Evolutionary conservation across 2,797 vertebrate genomes (phyloP).

Genomic region (Erpetoichthys calabaricus): DNA sequence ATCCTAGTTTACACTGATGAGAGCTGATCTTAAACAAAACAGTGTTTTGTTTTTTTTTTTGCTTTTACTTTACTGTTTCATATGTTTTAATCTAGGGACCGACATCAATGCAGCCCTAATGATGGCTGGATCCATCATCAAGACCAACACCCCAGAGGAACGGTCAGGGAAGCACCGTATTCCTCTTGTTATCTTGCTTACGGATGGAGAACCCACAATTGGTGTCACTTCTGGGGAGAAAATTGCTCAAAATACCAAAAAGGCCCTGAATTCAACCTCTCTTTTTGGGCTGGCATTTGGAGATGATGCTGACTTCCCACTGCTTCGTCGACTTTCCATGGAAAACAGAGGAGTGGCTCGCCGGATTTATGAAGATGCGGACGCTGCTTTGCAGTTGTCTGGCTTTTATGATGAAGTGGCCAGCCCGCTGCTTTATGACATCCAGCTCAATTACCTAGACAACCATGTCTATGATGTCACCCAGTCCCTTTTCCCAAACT

Average conservation of each 20-base stretch:
- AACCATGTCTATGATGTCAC: constrained; percentile 53
- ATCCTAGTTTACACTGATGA: too few relatives aligned
- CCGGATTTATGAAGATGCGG: constrained; percentile 61
- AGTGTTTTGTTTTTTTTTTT: too few relatives aligned
- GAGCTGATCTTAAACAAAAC: neutral
- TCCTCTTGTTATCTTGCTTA: constrained; percentile 68
- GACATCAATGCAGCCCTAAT: constrained; percentile 68
- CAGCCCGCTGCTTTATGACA: constrained; percentile 60
- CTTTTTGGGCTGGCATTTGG: constrained; percentile 71
- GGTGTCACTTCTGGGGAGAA: constrained; percentile 47
- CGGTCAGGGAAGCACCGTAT: constrained; percentile 30
- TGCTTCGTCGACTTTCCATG: constrained; percentile 54
- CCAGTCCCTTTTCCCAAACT: constrained; percentile 57
- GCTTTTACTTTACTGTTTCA: neutral
- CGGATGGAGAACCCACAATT: constrained; percentile 64
- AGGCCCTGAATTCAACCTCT: constrained; percentile 41
- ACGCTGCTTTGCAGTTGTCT: constrained; percentile 61
- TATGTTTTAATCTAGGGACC: constrained; percentile 50
- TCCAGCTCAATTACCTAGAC: constrained; percentile 58
- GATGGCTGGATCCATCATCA: constrained; percentile 58
- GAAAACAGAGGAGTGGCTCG: constrained; percentile 59
- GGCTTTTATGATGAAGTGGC: constrained; percentile 70
- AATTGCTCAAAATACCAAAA: constrained; percentile 56
- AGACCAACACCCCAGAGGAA: constrained; percentile 24
- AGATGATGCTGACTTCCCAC: constrained; percentile 63